A percentile compares a stretch with the other conserved stretches of the same genome.
phyloP scores from a whole-genome alignment of 64 coral and sea anemone genomes.

The Pocillopora damicornis region DNA sequence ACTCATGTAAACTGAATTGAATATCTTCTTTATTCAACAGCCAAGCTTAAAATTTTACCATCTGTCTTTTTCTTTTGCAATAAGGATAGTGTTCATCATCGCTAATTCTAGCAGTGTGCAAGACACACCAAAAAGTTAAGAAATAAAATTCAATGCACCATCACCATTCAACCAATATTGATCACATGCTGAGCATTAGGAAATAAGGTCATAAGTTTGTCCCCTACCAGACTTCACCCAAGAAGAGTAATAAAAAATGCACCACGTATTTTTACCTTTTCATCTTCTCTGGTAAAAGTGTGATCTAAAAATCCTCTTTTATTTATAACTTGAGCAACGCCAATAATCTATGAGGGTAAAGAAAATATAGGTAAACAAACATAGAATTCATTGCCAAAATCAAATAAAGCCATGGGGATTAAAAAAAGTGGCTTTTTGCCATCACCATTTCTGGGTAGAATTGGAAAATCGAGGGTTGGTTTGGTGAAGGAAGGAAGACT shows the following conservation, averaged over 20 bases:
- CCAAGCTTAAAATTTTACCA: too few relatives aligned
- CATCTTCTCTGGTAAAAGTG: constrained; percentile 88
- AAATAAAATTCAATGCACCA: not conserved
- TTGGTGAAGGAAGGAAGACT: too few relatives aligned
- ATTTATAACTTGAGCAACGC: constrained; percentile 98
- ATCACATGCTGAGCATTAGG: not conserved
- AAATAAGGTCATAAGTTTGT: not conserved
- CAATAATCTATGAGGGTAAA: constrained; percentile 68
- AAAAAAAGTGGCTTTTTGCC: not conserved
- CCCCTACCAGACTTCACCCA: not conserved
- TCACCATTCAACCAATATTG: not conserved
- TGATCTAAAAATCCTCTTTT: constrained; percentile 79
- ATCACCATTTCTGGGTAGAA: too few relatives aligned
- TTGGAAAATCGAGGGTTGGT: too few relatives aligned
- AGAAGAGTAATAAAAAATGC: too few relatives aligned
- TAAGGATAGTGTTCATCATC: too few relatives aligned
- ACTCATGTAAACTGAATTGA: too few relatives aligned
- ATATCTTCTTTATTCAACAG: too few relatives aligned
- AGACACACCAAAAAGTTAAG: too few relatives aligned
- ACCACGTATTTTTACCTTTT: constrained; percentile 58
- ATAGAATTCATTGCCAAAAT: not conserved
- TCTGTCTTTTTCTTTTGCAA: too few relatives aligned
- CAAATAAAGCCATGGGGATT: not conserved
- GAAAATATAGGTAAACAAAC: not conserved
- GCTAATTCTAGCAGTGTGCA: too few relatives aligned